Conservation (phyloP, 2,797 vertebrate species). For the Prionace glauca region DNA sequence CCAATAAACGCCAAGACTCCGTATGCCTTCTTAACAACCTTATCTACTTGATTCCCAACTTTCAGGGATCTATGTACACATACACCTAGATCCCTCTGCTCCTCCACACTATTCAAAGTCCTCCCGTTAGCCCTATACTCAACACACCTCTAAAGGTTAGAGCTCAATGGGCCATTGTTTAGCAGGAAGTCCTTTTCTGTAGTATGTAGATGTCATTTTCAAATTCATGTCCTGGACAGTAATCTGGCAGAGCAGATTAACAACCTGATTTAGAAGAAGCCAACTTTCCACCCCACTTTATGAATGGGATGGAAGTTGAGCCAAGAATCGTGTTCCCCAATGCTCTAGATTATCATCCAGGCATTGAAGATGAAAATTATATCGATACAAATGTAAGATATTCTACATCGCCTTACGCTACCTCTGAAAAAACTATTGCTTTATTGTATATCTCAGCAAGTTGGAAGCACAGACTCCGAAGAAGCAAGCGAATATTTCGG, state of each 20-base stretch:
- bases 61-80: too few relatives aligned
- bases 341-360: background rate
- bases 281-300: background rate
- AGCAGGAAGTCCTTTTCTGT: background rate
- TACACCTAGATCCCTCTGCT: too few relatives aligned
- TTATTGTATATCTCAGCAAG: constrained; percentile 51
- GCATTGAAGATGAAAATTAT: background rate
- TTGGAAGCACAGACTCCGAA: constrained; percentile 55
- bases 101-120: too few relatives aligned
- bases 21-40: too few relatives aligned
- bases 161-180: background rate
- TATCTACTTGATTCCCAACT: too few relatives aligned
- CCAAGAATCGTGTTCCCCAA: too few relatives aligned
- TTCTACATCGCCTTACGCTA: constrained; percentile 39
- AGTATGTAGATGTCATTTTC: background rate
- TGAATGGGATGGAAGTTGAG: background rate
- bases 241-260: background rate
- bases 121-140: too few relatives aligned
- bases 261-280: background rate
- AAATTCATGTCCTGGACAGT: background rate
- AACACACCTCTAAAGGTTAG: background rate
- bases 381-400: background rate
- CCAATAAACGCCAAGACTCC: too few relatives aligned
- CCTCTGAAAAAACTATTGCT: constrained; percentile 53
- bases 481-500: constrained; percentile 50